Percentiles rank a stretch among this genome's conserved stretches.
These are phyloP conservation scores for Spinus olivaceus DNA, from an alignment of 2,797 vertebrate genomes.

Conservation along the genomic window DNA sequence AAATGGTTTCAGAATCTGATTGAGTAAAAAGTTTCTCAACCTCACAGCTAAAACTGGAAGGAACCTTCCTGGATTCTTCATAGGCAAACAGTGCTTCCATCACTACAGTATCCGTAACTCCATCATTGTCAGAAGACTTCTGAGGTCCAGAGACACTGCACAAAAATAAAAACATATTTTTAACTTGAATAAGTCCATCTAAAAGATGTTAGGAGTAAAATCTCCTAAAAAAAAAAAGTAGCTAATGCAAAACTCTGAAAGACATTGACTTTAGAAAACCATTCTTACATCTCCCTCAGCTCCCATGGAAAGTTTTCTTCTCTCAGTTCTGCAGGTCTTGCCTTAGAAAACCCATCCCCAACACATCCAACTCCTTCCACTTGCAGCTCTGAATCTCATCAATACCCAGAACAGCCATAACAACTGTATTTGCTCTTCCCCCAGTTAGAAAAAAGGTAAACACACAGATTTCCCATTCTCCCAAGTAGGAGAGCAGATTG, in stretches of 20 bases:
- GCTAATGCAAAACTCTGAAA: not conserved
- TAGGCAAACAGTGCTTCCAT: not conserved
- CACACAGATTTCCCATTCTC: not conserved
- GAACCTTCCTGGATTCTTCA: slow-evolving; percentile 18
- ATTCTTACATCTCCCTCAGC: not conserved
- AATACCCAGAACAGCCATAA: not conserved
- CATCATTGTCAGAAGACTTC: not conserved
- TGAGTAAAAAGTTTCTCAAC: not conserved
- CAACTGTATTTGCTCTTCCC: not conserved
- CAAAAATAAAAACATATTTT: not conserved
- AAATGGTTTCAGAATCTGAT: not conserved
- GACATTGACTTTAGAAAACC: not conserved
- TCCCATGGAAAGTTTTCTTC: not conserved
- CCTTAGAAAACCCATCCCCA: not conserved
- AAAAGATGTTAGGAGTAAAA: not conserved
- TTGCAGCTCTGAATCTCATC: not conserved
- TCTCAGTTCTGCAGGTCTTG: not conserved
- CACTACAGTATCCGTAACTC: not conserved
- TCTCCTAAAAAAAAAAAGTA: not conserved
- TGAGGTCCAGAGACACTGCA: slow-evolving; percentile 55
- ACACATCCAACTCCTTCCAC: not conserved
- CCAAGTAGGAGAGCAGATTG: not conserved
- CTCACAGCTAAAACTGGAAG: not conserved
- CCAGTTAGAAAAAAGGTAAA: not conserved
- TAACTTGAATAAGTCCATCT: not conserved